Conservation (phyloP, 2,797 vertebrate genomes). For the Octomys mimax region DNA sequence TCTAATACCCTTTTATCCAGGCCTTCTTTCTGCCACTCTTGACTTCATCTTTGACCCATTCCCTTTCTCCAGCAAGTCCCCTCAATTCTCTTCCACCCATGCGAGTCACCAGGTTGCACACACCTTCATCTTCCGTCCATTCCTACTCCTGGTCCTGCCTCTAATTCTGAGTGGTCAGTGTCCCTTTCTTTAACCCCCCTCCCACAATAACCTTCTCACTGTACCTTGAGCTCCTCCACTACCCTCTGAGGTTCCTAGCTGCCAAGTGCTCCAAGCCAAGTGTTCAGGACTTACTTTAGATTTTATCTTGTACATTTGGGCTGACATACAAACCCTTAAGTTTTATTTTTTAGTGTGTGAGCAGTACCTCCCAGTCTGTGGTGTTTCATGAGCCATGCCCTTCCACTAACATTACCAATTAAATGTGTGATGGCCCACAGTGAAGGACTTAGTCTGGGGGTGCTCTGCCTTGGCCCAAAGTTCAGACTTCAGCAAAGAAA, state of each 20-base stretch:
- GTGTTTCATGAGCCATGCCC: neutral
- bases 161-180: rapidly evolving
- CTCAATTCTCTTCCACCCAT: neutral
- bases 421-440: neutral
- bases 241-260: neutral
- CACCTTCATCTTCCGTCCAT: neutral
- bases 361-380: neutral
- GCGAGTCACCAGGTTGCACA: neutral
- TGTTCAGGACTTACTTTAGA: neutral
- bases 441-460: neutral
- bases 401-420: neutral
- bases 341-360: neutral
- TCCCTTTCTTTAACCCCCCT: neutral
- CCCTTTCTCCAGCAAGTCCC: neutral
- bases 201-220: neutral
- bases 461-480: neutral
- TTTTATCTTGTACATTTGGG: constrained; percentile 28
- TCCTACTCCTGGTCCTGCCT: neutral
- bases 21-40: neutral
- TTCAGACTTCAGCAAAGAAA: constrained; percentile 7
- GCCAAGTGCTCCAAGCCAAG: neutral
- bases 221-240: neutral
- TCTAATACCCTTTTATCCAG: neutral
- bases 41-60: neutral
- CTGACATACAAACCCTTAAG: neutral